Base-by-base conservation (phyloP, 2,797 vertebrate species). In the Lutjanus argentimaculatus region DNA sequence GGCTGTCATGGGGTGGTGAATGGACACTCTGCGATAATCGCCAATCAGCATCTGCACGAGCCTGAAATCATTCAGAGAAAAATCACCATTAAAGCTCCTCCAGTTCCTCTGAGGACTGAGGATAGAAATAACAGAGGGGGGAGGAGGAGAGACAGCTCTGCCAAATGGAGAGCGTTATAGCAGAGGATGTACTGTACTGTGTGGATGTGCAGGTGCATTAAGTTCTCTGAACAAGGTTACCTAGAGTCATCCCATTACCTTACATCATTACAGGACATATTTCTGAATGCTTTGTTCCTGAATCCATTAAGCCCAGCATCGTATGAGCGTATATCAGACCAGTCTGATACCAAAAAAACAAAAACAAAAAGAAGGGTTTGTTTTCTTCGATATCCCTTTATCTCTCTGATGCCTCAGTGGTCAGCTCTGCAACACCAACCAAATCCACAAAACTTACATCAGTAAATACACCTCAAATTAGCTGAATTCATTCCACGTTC, bases 281-380 rank as follows among this genome's bases (percentile, higher is more conserved):
- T 81, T 77, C 79, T 85, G 84, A 80, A 86, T 75, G 85, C 72
- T 90, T 81, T 80, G 67, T 77, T 77, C 76, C 77, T 85, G 75
- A 63, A 84, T 90, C 92, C 87, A 92, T 94, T 93, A 90, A 80
- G 45, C 36, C 14, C n/a, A 63, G 43, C 58, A 80, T 69, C 40
- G 56, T 79, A 36, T 52, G n/a, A 76, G 66, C 4, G 1, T 5
- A 61, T 13, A 2, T 73, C 67, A 71, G 49, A 77, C 59, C 21
- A 36, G 58, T 43, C 49, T 43, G 64, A 69, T n/a, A 67, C 42
- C 6, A 6, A 6, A 36, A 36, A 25, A 14, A 59, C 30, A 36
- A 21, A 51, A 65, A 40, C 17, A 55, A 25, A 14, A 2, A 65
- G 21, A 13, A 11, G 11, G 1, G 67, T 15, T 6, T 14, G 13